Conservation (phyloP, 1,140 invertebrate species). For the Nautilus pompilius region DNA sequence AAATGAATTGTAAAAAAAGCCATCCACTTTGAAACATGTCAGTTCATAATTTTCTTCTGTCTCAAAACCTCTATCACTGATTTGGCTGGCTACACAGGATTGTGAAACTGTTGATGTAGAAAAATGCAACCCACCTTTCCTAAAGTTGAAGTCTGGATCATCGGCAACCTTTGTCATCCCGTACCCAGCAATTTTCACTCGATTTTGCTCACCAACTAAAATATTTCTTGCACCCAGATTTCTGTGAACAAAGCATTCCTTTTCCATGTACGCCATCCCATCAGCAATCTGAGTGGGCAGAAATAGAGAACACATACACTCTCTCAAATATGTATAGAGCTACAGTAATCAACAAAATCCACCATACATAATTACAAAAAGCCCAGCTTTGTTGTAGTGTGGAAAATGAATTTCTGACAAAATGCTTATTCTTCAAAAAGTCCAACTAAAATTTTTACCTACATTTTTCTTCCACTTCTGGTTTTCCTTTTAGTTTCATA, state of each 20-base stretch:
- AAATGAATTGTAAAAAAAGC: too few species aligned
- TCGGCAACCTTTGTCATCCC: conserved; percentile 93
- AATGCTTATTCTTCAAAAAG: too few species aligned
- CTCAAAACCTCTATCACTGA: neutral
- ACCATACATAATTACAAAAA: too few species aligned
- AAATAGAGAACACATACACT: too few species aligned
- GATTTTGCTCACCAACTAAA: conserved; percentile 92
- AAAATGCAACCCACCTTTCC: conserved; percentile 68
- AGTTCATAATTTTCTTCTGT: neutral
- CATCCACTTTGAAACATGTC: neutral
- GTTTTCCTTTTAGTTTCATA: too few species aligned
- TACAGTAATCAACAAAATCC: too few species aligned
- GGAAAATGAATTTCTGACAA: too few species aligned
- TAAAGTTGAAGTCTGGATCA: conserved; percentile 96
- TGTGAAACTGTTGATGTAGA: neutral
- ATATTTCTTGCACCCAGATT: conserved; percentile 62
- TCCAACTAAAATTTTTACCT: too few species aligned
- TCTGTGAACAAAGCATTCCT: conserved; percentile 67
- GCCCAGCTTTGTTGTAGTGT: too few species aligned
- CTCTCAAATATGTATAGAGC: too few species aligned
- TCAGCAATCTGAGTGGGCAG: conserved; percentile 58
- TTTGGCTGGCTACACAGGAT: neutral
- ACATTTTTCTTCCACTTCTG: too few species aligned
- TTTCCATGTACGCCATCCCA: conserved; percentile 93
- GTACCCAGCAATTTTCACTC: conserved; percentile 87